Evolutionary conservation across 2,888 invertebrate species (phyloP), one percentile per base, ranked within the genome.

Genomic region (Torymus auratus): DNA sequence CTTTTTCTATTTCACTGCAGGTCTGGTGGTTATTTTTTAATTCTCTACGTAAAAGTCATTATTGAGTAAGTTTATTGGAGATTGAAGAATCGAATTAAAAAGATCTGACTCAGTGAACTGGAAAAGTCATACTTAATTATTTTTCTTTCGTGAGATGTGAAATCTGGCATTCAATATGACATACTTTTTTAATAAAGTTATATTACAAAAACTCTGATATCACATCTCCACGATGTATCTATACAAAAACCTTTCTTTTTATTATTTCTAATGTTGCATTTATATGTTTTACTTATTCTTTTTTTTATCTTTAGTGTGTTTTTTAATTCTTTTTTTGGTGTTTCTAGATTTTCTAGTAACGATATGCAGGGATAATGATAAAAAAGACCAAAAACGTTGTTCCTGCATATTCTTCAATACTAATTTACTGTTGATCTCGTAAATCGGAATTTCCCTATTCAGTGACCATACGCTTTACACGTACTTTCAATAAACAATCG

Each of bases 311-410:
- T 71, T 75, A 68, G 75, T 71, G 61, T 69, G 60, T 67, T 56
- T 72, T 77, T 76, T 67, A 78, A 17, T 67, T 76, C 72, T 67
- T 68, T 67, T 76, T 23, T 62, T 76, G 71, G 67, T 76, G 71
- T 75, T 75, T 65, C 60, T 80, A 3, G 71, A 71, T 80, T 60
- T 80, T 75, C n/a, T 50, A 75, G 65, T 52, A 71, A 10, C 71
- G 20, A 10, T 72, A 67, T 72, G 72, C 65, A 76, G 71, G 56
- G 65, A 60, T 52, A 75, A 71, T 0, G 2, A 20, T 23, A 58
- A 2, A 10, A n/a, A 12, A 11, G 17, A 14, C 1, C 5, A 52
- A 2, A 20, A 53, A 53, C 10, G 15, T 78, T 78, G 58, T 70
- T 74, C 69, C 74, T 74, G 70, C 70, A 65, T 52, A 60, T 68